Base-by-base conservation (phyloP, 2,113 vertebrate species). In the Crypturellus undulatus region DNA sequence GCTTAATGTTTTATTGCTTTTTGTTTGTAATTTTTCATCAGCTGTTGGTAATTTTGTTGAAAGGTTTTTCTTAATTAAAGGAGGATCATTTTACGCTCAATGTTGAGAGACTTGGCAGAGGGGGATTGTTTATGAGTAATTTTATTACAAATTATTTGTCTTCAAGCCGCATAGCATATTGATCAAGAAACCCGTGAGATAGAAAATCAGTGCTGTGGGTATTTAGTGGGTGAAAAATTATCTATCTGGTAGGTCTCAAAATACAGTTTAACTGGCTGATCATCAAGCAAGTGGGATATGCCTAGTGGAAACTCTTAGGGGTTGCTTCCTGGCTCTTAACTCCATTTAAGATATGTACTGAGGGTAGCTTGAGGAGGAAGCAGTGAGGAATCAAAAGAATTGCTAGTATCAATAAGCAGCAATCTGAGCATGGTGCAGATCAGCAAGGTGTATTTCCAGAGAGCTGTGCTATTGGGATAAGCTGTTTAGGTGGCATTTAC, bases 111-210 rank as follows among this genome's bases (percentile, higher is more conserved):
- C 79, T 96, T 96, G 90, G 94, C 92, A 94, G 79, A 58, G 26
- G 5, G 30, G 49, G 69, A 12, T 82, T 87, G 59, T 95, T 94
- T 94, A 85, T 94, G 94, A 96, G 84, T 93, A 89, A 71, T 89
- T 87, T 52, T 79, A 3, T 79, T 62, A 36, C 40, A 40, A 15
- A 90, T 58, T 47, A 43, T 78, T 91, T 87, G 62, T 89, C 77
- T 94, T 79, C 0, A 5, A 87, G 26, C 28, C 45, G 17, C 25
- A 3, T 20, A 32, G 43, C 25, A 6, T 56, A 89, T 70, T 28
- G 6, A 76, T 80, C 81, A 85, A 52, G 75, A 90, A 91, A 82
- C 67, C 59, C 52, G 38, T 19, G 49, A 69, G 59, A 87, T 30
- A 70, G 1, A 71, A 93, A 93, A 91, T 93, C 80, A 69, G 26